Conservation (phyloP, 2,888 invertebrate genomes). For the Rambutsinella grinnellia region DNA sequence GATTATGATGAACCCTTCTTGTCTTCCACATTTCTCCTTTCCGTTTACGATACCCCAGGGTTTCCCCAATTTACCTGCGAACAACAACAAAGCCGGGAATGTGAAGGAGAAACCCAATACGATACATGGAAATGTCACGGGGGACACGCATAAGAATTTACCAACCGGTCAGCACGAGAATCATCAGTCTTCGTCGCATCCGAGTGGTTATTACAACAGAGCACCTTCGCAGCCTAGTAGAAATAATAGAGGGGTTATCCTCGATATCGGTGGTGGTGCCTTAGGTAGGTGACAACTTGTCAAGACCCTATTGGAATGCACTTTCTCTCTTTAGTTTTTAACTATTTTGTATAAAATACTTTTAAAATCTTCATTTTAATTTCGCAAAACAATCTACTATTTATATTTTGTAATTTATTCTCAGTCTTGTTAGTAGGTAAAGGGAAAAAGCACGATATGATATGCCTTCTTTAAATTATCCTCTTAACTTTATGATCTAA, state of each 20-base stretch:
- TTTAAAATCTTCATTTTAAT: not conserved
- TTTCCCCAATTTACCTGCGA: constrained; percentile 30
- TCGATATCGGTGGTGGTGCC: constrained; percentile 57
- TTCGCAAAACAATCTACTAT: not conserved
- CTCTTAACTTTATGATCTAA: no score
- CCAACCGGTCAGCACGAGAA: constrained; percentile 31
- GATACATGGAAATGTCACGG: constrained; percentile 22
- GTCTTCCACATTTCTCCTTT: constrained; percentile 44
- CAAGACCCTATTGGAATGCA: not conserved
- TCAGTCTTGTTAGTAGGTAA: not conserved
- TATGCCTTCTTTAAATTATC: no score
- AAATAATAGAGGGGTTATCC: constrained; percentile 58
- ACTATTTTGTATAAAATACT: not conserved
- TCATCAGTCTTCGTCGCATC: not conserved
- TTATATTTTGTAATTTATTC: not conserved
- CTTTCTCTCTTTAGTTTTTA: not conserved
- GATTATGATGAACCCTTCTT: constrained; percentile 57
- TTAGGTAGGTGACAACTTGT: constrained; percentile 35
- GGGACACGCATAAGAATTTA: constrained; percentile 18
- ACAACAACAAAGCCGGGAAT: constrained; percentile 19
- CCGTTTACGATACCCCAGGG: constrained; percentile 57
- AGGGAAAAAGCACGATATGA: not conserved
- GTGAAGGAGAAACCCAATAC: constrained; percentile 28
- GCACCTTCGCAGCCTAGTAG: constrained; percentile 50
- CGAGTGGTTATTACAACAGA: constrained; percentile 17